phyloP scores from a whole-genome alignment of 2,113 vertebrate genomes.

The Trogon surrucura region DNA sequence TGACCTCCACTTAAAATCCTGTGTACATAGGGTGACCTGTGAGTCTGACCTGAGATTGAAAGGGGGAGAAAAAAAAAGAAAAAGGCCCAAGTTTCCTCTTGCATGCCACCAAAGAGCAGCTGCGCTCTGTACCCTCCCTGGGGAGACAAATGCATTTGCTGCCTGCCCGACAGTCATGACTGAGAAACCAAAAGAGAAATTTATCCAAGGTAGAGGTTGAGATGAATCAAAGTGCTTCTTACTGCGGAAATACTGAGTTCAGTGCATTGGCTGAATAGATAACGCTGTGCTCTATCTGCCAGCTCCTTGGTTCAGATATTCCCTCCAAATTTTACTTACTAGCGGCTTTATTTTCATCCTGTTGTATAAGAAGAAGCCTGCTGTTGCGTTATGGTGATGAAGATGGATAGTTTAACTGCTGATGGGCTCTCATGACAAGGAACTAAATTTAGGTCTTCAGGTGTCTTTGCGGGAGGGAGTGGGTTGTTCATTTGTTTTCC shows the following conservation, averaged over 20 bases:
- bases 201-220: background rate
- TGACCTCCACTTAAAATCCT: conserved; percentile 56
- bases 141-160: background rate
- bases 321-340: background rate
- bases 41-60: conserved; percentile 1
- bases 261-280: background rate
- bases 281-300: accelerated
- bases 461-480: background rate
- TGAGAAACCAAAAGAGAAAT: conserved; percentile 17
- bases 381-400: background rate
- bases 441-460: background rate
- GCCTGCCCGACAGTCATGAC: background rate
- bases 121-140: background rate
- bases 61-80: background rate
- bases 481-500: background rate
- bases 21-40: conserved; percentile 41
- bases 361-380: background rate
- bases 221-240: background rate
- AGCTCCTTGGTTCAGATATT: background rate
- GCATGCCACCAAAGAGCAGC: background rate
- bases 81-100: background rate
- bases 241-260: background rate
- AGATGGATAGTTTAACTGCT: background rate
- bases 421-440: background rate
- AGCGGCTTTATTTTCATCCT: background rate